Percentiles rank a stretch among this genome's conserved stretches.
Conservation (phyloP, 2,888 invertebrate genomes). For the Pyrocoelia pectoralis region DNA sequence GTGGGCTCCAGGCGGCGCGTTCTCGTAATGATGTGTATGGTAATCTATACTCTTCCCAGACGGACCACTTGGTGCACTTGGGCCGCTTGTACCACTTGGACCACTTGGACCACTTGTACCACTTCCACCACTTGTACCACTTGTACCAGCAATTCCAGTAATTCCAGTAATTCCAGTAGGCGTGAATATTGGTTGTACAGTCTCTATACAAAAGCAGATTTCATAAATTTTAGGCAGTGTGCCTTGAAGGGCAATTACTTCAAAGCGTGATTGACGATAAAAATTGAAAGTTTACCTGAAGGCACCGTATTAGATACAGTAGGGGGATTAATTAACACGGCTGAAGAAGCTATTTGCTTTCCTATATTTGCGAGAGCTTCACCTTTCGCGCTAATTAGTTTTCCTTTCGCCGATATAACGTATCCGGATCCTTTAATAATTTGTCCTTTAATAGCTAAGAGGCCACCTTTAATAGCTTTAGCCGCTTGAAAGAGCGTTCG, state of each 20-base stretch:
- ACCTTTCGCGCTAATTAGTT: constrained; percentile 77
- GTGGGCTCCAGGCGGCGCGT: background rate
- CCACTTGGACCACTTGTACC: too few relatives aligned
- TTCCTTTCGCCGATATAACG: constrained; percentile 69
- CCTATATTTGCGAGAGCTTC: constrained; percentile 83
- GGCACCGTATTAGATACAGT: background rate
- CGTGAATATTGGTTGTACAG: too few relatives aligned
- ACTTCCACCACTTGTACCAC: too few relatives aligned
- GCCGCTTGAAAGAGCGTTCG: constrained; percentile 86
- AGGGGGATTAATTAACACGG: constrained; percentile 49
- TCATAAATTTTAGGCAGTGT: too few relatives aligned
- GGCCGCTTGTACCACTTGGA: constrained; percentile 6
- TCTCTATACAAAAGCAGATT: too few relatives aligned
- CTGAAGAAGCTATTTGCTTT: constrained; percentile 79
- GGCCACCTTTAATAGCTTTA: constrained; percentile 87
- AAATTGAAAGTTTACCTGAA: constrained; percentile 10
- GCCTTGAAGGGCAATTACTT: too few relatives aligned
- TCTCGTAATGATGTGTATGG: constrained; percentile 9
- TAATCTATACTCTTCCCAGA: background rate
- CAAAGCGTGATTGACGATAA: background rate
- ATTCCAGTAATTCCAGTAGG: too few relatives aligned
- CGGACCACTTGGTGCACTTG: constrained; percentile 4
- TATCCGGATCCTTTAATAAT: constrained; percentile 85
- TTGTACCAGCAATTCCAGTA: too few relatives aligned
- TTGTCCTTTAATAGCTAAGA: constrained; percentile 87